These are phyloP conservation scores for Galeopterus variegatus DNA, from an alignment of 2,113 vertebrate genomes.

Conservation along the genomic window DNA sequence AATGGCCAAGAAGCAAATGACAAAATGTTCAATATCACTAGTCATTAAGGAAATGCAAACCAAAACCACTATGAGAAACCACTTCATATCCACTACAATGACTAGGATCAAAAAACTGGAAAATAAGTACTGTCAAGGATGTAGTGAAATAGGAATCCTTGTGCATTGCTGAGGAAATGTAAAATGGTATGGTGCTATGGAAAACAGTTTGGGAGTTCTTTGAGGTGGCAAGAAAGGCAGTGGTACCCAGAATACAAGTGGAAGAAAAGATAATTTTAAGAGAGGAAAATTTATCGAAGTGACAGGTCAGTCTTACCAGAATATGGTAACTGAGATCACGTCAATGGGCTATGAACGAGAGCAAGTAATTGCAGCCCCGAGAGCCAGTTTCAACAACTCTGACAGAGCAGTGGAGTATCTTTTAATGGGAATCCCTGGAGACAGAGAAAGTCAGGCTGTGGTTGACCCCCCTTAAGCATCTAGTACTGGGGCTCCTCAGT, in stretches of 20 bases:
- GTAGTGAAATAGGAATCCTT: background rate
- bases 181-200: background rate
- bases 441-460: slow-evolving; percentile 89
- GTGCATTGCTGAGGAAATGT: background rate
- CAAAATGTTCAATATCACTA: no score
- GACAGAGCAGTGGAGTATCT: slow-evolving; percentile 98
- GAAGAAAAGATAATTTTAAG: background rate
- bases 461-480: slow-evolving; percentile 89
- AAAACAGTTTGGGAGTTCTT: background rate
- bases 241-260: background rate
- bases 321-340: slow-evolving; percentile 99
- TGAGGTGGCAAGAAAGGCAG: background rate
- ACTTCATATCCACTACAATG: no score
- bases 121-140: background rate
- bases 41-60: background rate
- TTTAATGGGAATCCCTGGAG: slow-evolving; percentile 95
- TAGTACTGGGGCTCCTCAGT: slow-evolving; percentile 88
- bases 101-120: no score
- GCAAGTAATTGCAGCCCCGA: slow-evolving; percentile 95
- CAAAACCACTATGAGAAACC: background rate
- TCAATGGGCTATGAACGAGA: slow-evolving; percentile 98
- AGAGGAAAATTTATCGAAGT: slow-evolving; percentile 82
- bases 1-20: background rate
- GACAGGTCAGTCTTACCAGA: slow-evolving; percentile 97
- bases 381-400: slow-evolving; percentile 98